Evolutionary conservation across 2,888 invertebrate genomes (phyloP).

Genomic region (Dryobota labecula): DNA sequence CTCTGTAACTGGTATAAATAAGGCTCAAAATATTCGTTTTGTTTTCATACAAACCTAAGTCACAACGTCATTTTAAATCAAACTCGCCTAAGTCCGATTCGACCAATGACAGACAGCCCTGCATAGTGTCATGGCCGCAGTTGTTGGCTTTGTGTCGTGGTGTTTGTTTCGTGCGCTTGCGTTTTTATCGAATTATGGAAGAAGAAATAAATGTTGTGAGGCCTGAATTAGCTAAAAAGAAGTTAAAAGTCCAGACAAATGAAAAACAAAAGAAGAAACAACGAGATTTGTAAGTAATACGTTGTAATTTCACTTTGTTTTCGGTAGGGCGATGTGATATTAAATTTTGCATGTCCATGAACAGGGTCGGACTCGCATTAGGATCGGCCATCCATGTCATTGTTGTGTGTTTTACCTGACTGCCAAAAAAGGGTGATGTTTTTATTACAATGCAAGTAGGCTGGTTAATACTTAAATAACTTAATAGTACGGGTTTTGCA

Average conservation of each 20-base stretch:
- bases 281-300: conserved; percentile 32
- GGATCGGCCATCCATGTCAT: conserved; percentile 32
- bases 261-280: conserved; percentile 32
- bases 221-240: conserved; percentile 42
- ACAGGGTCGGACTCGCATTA: conserved; percentile 33
- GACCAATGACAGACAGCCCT: conserved; percentile 39
- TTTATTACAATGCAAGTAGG: conserved; percentile 36
- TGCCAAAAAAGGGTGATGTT: conserved; percentile 37
- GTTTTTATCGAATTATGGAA: conserved; percentile 38
- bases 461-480: conserved; percentile 37
- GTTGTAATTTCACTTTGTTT: conserved; percentile 40
- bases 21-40: conserved; percentile 36
- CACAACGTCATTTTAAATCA: conserved; percentile 33
- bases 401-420: conserved; percentile 40
- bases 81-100: conserved; percentile 39
- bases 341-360: conserved; percentile 32
- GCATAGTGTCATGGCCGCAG: conserved; percentile 39
- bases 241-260: conserved; percentile 36
- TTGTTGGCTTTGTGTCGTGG: conserved; percentile 40
- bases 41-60: conserved; percentile 38
- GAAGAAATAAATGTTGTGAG: conserved; percentile 38
- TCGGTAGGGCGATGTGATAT: conserved; percentile 36
- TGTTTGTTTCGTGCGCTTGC: conserved; percentile 41
- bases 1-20: conserved; percentile 24
- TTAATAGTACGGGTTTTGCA: conserved; percentile 37